Evolutionary conservation across 1,140 invertebrate species (phyloP).

Genomic region (Drosophila orosa): DNA sequence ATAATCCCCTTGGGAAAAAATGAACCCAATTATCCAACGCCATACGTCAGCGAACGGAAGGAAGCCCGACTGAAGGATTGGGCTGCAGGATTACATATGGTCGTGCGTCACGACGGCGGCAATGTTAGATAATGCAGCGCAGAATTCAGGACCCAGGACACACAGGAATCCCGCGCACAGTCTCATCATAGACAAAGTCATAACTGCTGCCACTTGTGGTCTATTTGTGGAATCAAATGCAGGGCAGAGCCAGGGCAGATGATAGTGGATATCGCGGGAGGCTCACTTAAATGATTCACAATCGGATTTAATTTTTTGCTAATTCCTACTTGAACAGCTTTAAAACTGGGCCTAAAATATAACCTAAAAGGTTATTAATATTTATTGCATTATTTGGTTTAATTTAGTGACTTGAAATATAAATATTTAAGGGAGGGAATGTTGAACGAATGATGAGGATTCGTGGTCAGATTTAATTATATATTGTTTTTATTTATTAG

Average conservation of each 20-base stretch:
- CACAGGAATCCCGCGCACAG: not conserved
- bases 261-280: not conserved
- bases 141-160: not conserved
- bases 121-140: conserved; percentile 13
- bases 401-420: not conserved
- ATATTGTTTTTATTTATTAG: too few relatives aligned
- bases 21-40: not conserved
- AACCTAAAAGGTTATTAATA: not conserved
- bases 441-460: too few relatives aligned
- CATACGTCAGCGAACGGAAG: not conserved
- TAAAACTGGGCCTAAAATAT: not conserved
- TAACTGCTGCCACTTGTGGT: not conserved
- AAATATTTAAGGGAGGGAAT: too few relatives aligned
- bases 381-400: not conserved
- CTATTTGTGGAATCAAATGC: conserved; percentile 1
- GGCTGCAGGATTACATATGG: conserved; percentile 9
- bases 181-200: not conserved
- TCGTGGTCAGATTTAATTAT: too few relatives aligned
- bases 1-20: not conserved
- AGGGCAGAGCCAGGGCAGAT: not conserved
- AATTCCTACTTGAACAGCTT: not conserved
- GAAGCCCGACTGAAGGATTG: conserved; percentile 4
- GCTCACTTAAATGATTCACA: not conserved
- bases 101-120: conserved; percentile 19
- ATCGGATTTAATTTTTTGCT: not conserved